These are phyloP conservation scores for Brachystomella parvula DNA, from an alignment of 1,140 invertebrate genomes.

Conservation along the genomic window DNA sequence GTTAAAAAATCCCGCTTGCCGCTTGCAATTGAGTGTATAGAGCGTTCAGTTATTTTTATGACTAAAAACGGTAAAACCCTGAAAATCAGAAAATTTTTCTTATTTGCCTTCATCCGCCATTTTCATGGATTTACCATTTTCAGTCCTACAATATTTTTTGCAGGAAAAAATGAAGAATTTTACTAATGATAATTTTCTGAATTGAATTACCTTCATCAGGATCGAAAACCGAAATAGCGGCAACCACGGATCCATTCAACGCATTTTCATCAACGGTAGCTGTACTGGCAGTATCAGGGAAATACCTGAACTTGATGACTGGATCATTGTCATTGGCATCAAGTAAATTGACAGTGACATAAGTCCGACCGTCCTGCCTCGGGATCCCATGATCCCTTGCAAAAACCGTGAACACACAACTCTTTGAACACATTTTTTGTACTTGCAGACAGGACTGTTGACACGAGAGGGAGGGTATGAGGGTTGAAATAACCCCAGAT, in stretches of 20 bases:
- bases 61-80: too few relatives aligned
- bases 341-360: slow-evolving; percentile 85
- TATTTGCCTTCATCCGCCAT: too few relatives aligned
- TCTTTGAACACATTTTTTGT: slow-evolving; percentile 60
- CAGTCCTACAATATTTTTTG: too few relatives aligned
- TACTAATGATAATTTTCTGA: too few relatives aligned
- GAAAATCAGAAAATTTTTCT: too few relatives aligned
- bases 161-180: too few relatives aligned
- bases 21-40: too few relatives aligned
- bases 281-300: slow-evolving; percentile 67
- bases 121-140: too few relatives aligned
- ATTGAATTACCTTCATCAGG: slow-evolving; percentile 62
- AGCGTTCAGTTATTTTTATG: too few relatives aligned
- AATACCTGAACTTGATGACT: slow-evolving; percentile 79
- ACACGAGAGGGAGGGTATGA: slow-evolving; percentile 67
- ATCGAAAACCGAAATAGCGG: slow-evolving; percentile 85
- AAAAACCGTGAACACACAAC: slow-evolving; percentile 88
- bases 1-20: too few relatives aligned
- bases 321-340: slow-evolving; percentile 94
- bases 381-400: slow-evolving; percentile 85
- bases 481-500: slow-evolving; percentile 70
- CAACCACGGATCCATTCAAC: slow-evolving; percentile 76
- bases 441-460: slow-evolving; percentile 51
- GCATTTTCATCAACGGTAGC: slow-evolving; percentile 92
- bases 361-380: slow-evolving; percentile 80